phyloP scores from a whole-genome alignment of 2,888 invertebrate genomes.

The Zaprionus bogoriensis region DNA sequence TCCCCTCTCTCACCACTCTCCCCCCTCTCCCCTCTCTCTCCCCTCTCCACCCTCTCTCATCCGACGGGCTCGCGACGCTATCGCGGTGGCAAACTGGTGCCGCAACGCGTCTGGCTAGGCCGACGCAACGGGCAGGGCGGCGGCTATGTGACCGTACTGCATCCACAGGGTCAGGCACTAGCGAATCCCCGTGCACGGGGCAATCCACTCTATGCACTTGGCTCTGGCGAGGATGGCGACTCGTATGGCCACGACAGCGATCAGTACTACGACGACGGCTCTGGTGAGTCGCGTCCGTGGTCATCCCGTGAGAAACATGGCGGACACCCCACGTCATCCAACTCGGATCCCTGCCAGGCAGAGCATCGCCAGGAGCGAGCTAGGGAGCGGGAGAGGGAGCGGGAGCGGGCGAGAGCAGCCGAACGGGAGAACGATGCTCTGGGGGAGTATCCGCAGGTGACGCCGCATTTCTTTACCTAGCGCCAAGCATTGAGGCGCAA shows the following conservation, averaged over 20 bases:
- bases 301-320: slow-evolving; percentile 19
- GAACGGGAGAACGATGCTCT: slow-evolving; percentile 1
- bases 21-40: not conserved
- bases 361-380: slow-evolving; percentile 26
- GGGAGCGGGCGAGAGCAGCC: not conserved
- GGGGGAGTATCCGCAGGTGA: slow-evolving; percentile 18
- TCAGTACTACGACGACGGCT: slow-evolving; percentile 40
- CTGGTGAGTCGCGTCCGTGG: slow-evolving; percentile 17
- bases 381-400: slow-evolving; percentile 7
- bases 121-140: not conserved
- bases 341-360: slow-evolving; percentile 55
- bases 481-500: slow-evolving; percentile 10
- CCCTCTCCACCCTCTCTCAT: not conserved
- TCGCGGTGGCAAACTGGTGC: not conserved
- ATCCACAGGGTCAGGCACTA: not conserved
- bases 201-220: slow-evolving; percentile 4
- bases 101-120: slow-evolving; percentile 23
- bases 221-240: slow-evolving; percentile 40
- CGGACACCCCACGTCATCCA: not conserved
- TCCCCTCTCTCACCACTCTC: not conserved
- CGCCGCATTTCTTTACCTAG: slow-evolving; percentile 56
- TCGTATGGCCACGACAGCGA: slow-evolving; percentile 33
- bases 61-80: slow-evolving; percentile 12
- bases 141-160: not conserved
- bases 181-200: not conserved